A percentile compares a stretch with the other conserved stretches of the same genome.
phyloP scores from a whole-genome alignment of 2,888 invertebrate species.

The Parapristionchus giblindavisi region DNA sequence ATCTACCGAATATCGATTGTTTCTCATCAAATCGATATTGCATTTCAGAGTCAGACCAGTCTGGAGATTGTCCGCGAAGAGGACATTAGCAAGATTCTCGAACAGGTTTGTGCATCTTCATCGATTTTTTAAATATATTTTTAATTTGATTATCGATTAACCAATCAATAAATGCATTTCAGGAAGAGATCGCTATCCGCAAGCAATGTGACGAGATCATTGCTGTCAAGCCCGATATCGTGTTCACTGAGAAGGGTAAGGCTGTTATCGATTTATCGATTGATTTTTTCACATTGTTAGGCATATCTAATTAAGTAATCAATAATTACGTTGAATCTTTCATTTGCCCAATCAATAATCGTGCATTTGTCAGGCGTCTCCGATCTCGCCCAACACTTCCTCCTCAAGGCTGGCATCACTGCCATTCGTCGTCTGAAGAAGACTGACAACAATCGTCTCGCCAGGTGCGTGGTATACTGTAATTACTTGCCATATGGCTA shows the following conservation, averaged over 20 bases:
- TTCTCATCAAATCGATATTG: not conserved
- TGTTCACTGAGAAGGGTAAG: constrained; percentile 94
- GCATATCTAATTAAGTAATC: not conserved
- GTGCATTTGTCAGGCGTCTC: constrained; percentile 75
- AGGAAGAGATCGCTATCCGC: constrained; percentile 91
- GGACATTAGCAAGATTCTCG: constrained; percentile 92
- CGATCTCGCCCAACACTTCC: constrained; percentile 74
- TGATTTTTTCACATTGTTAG: not conserved
- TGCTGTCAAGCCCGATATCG: constrained; percentile 88
- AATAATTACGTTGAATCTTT: not conserved
- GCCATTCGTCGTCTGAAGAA: constrained; percentile 83
- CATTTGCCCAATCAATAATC: constrained; percentile 62
- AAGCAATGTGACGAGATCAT: constrained; percentile 90
- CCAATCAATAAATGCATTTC: constrained; percentile 8
- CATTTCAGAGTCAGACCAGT: constrained; percentile 57
- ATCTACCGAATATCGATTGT: too few relatives aligned
- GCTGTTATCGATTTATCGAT: not conserved
- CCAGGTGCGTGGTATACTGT: too few relatives aligned
- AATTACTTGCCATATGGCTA: too few relatives aligned
- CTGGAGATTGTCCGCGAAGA: constrained; percentile 90
- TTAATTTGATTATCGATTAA: not conserved
- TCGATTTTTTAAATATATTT: constrained; percentile 1
- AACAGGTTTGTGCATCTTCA: constrained; percentile 74
- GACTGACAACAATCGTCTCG: constrained; percentile 94
- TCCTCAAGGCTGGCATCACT: constrained; percentile 76